Evolutionary conservation across 2,888 invertebrate genomes (phyloP).

Genomic region (Acleris cristana): DNA sequence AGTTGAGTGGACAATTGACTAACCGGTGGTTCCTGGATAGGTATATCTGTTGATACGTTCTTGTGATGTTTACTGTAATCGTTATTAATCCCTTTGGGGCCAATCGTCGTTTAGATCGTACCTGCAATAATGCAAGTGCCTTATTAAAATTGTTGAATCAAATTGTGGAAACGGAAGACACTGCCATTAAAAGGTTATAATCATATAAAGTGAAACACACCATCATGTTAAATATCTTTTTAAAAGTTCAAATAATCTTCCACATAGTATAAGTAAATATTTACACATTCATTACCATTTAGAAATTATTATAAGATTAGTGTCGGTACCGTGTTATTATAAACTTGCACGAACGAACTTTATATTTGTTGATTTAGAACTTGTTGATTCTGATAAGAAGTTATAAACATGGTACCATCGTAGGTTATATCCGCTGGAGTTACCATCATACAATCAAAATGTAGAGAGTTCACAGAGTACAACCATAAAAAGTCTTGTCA

Average conservation of each 20-base stretch:
- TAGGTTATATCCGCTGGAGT: conserved; percentile 75
- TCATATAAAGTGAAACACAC: conserved; percentile 50
- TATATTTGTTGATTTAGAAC: conserved; percentile 24
- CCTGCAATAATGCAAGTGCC: conserved; percentile 61
- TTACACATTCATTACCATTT: conserved; percentile 81
- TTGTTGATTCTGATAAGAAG: conserved; percentile 38
- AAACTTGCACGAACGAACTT: conserved; percentile 38
- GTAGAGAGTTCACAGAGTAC: conserved; percentile 77
- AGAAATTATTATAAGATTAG: conserved; percentile 72
- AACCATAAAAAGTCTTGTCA: conserved; percentile 78
- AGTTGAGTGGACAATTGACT: conserved; percentile 50
- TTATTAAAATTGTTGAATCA: conserved; percentile 57
- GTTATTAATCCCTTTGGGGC: conserved; percentile 54
- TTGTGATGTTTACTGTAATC: conserved; percentile 57
- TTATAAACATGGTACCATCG: conserved; percentile 60
- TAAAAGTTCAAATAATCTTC: conserved; percentile 71
- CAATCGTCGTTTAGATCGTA: conserved; percentile 59
- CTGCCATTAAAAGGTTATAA: conserved; percentile 62
- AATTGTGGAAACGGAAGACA: conserved; percentile 50
- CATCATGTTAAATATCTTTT: conserved; percentile 53
- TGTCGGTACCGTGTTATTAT: conserved; percentile 52
- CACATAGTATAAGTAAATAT: conserved; percentile 70
- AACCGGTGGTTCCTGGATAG: conserved; percentile 38
- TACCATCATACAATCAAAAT: conserved; percentile 82
- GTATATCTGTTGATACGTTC: conserved; percentile 69